Evolutionary conservation across 2,888 invertebrate genomes (phyloP).

Genomic region (Drosophila demipolita): DNA sequence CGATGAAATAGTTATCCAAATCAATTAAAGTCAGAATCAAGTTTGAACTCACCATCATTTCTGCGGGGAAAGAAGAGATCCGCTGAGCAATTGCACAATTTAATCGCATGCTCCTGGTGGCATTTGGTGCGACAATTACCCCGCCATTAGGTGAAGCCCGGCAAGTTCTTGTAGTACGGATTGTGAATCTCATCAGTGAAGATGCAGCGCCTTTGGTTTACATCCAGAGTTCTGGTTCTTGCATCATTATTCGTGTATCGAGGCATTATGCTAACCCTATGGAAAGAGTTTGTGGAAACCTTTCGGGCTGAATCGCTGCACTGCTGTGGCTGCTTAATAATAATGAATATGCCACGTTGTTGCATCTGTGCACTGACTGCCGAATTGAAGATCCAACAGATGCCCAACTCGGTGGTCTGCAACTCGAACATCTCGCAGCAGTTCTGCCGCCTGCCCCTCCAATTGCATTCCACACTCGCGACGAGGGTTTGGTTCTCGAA

Average conservation of each 20-base stretch:
- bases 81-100: slow-evolving; percentile 81
- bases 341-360: slow-evolving; percentile 72
- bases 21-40: fast-evolving
- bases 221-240: slow-evolving; percentile 62
- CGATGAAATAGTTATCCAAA: background rate
- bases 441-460: slow-evolving; percentile 83
- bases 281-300: slow-evolving; percentile 62
- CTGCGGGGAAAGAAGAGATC: slow-evolving; percentile 77
- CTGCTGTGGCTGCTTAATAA: slow-evolving; percentile 78
- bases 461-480: slow-evolving; percentile 80
- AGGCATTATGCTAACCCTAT: slow-evolving; percentile 67
- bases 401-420: slow-evolving; percentile 85
- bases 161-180: slow-evolving; percentile 74
- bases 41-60: slow-evolving; percentile 50
- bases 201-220: slow-evolving; percentile 72
- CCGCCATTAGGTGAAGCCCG: slow-evolving; percentile 79
- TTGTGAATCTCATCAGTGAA: slow-evolving; percentile 75
- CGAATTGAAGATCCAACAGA: slow-evolving; percentile 86
- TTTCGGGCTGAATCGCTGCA: slow-evolving; percentile 70
- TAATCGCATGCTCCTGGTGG: slow-evolving; percentile 79
- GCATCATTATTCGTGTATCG: slow-evolving; percentile 69
- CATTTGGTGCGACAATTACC: slow-evolving; percentile 82
- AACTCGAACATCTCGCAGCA: slow-evolving; percentile 85
- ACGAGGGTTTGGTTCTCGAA: slow-evolving; percentile 63
- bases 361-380: slow-evolving; percentile 59